Conservation (phyloP, 1,140 invertebrate genomes). For the Heliothis virescens region DNA sequence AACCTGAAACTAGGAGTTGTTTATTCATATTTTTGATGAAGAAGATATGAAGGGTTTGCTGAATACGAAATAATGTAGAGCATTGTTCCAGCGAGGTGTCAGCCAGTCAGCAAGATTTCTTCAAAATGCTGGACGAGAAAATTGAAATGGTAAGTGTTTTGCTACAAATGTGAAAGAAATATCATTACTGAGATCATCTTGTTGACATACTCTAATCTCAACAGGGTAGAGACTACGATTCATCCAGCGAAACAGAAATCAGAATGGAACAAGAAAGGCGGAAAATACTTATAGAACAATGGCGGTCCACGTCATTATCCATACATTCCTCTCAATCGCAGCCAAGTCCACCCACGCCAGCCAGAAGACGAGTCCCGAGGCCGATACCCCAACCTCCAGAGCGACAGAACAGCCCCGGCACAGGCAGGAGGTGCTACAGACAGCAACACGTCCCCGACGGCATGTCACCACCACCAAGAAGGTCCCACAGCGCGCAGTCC, state of each 20-base stretch:
- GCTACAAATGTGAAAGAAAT: neutral
- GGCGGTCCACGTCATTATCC: conserved; percentile 88
- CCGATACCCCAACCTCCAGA: conserved; percentile 73
- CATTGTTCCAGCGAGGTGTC: conserved; percentile 92
- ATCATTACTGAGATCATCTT: neutral
- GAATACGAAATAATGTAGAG: neutral
- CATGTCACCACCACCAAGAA: conserved; percentile 75
- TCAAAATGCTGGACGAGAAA: conserved; percentile 96
- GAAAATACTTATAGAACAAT: conserved; percentile 87
- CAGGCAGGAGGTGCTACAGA: conserved; percentile 69
- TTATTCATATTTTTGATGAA: neutral
- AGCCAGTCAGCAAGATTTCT: conserved; percentile 95
- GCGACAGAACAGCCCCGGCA: conserved; percentile 70
- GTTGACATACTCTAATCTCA: conserved; percentile 20
- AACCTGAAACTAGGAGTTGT: neutral
- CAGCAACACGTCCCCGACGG: conserved; percentile 76
- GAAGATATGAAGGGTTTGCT: neutral
- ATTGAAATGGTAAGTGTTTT: conserved; percentile 91
- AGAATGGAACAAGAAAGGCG: conserved; percentile 87
- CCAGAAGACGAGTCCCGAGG: conserved; percentile 68
- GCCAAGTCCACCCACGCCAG: conserved; percentile 76
- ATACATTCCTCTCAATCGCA: conserved; percentile 75
- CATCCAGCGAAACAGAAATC: conserved; percentile 88
- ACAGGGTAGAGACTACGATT: conserved; percentile 92
- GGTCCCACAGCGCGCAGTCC: conserved; percentile 77